Conservation (phyloP, 2,113 vertebrate genomes). For the Ctenodactylus gundi region DNA sequence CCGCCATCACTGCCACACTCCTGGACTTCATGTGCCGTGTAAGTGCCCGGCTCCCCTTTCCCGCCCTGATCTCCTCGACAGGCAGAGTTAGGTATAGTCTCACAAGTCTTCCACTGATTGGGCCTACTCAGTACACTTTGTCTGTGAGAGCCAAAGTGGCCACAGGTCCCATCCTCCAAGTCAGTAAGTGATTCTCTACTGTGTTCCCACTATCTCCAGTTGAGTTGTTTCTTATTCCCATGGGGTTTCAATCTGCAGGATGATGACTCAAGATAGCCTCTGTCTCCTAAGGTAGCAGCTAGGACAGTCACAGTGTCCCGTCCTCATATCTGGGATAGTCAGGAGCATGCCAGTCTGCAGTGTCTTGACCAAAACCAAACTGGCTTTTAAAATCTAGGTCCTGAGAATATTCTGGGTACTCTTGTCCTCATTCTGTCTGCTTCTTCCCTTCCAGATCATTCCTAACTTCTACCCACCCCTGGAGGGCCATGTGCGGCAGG, state of each 20-base stretch:
- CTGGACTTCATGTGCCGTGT: conserved; percentile 99
- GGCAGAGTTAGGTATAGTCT: background rate
- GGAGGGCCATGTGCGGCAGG: conserved; percentile 94
- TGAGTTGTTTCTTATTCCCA: background rate
- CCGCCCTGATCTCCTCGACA: background rate
- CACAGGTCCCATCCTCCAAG: fast-evolving
- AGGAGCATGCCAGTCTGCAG: background rate
- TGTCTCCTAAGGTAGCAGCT: background rate
- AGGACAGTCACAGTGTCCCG: background rate
- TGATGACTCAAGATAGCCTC: background rate
- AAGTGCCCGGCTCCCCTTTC: background rate
- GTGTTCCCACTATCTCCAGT: background rate
- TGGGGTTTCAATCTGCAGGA: background rate
- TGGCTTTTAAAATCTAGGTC: background rate
- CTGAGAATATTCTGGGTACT: background rate
- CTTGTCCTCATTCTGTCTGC: background rate
- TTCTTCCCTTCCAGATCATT: conserved; percentile 90
- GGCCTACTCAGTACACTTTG: background rate
- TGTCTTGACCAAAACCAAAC: background rate
- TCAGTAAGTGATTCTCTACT: background rate
- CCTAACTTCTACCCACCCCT: conserved; percentile 95
- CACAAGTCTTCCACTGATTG: background rate
- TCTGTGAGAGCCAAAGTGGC: background rate
- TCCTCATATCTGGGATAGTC: background rate
- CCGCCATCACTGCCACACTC: conserved; percentile 97